A percentile compares a stretch with the other conserved stretches of the same genome.
These are phyloP conservation scores for Coluber constrictor DNA, from an alignment of 2,797 vertebrate species.

Conservation along the genomic window DNA sequence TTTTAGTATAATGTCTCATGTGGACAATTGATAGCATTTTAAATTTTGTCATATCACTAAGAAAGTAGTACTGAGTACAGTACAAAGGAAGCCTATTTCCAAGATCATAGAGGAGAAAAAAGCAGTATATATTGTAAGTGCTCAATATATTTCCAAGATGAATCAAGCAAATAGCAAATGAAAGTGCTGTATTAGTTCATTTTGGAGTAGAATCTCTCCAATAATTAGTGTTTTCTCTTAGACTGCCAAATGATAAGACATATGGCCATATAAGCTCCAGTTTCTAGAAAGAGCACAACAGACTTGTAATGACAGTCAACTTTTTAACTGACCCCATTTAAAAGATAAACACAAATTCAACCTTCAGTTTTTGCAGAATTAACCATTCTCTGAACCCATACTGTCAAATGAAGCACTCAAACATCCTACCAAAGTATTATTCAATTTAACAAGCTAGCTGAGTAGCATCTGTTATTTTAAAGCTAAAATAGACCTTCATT, in stretches of 20 bases:
- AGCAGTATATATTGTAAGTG: neutral
- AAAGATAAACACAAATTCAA: neutral
- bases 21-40: neutral
- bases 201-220: neutral
- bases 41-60: neutral
- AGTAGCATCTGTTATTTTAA: constrained; percentile 56
- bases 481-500: constrained; percentile 56
- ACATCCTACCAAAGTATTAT: constrained; percentile 50
- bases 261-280: neutral
- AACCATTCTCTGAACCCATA: constrained; percentile 52
- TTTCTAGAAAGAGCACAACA: neutral
- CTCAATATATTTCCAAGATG: neutral
- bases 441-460: constrained; percentile 52
- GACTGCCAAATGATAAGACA: neutral
- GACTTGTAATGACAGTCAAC: neutral
- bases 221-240: neutral
- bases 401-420: constrained; percentile 65
- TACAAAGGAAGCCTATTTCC: neutral
- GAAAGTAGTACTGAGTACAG: neutral
- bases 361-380: neutral
- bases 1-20: neutral
- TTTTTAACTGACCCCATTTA: neutral
- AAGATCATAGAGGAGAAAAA: neutral
- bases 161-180: neutral
- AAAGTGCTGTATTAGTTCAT: neutral